Percentiles rank a stretch among this genome's conserved stretches.
Evolutionary conservation across 2,113 vertebrate species (phyloP).

Genomic region (Ageneiosus marmoratus): DNA sequence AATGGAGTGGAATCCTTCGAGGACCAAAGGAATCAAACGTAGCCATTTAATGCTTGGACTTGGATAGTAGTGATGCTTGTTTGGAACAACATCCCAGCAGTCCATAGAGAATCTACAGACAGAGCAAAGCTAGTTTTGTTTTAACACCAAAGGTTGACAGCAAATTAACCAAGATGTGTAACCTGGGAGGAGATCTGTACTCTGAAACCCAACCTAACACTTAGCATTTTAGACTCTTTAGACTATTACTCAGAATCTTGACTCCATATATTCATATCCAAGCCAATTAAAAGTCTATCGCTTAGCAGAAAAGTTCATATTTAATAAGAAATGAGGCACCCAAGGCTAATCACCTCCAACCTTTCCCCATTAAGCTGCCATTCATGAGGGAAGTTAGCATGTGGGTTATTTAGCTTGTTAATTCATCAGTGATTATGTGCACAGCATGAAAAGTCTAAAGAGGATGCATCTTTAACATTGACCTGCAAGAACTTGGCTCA

Average conservation of each 20-base stretch:
- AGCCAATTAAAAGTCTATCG: slow-evolving; percentile 1
- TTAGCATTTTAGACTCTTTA: neutral
- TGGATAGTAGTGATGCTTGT: neutral
- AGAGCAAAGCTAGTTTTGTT: neutral
- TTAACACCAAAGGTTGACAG: neutral
- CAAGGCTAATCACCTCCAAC: neutral
- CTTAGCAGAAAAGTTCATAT: slow-evolving; percentile 15
- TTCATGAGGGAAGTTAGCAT: slow-evolving; percentile 3
- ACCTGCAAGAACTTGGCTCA: neutral
- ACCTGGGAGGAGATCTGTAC: neutral
- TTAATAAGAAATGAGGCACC: neutral
- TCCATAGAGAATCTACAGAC: neutral
- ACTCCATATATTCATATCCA: neutral
- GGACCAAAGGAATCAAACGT: slow-evolving; percentile 14
- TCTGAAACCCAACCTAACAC: neutral
- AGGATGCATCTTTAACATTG: neutral
- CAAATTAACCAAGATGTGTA: neutral
- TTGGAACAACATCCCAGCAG: no score
- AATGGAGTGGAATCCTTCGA: slow-evolving; percentile 43
- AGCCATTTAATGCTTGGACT: slow-evolving; percentile 8
- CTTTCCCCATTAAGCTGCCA: neutral
- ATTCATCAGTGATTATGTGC: neutral
- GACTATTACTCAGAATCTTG: neutral
- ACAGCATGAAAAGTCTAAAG: neutral
- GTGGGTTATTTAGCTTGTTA: neutral